phyloP scores from a whole-genome alignment of 2,797 vertebrate species.

The Chromis chromis region DNA sequence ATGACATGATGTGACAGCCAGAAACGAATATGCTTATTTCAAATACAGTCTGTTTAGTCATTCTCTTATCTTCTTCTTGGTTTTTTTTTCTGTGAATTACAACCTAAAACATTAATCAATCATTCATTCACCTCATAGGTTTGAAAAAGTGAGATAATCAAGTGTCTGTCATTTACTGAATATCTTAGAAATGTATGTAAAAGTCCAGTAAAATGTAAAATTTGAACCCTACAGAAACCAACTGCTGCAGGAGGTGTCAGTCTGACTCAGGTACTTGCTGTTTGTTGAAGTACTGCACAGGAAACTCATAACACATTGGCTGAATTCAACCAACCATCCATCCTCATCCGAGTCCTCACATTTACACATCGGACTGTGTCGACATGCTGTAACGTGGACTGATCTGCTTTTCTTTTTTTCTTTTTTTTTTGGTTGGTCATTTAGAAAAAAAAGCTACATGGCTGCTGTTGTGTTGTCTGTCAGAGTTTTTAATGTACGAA shows the following conservation, averaged over 20 bases:
- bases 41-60: slow-evolving; percentile 1
- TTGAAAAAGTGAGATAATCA: slow-evolving; percentile 25
- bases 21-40: not conserved
- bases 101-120: slow-evolving; percentile 7
- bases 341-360: slow-evolving; percentile 50
- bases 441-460: slow-evolving; percentile 38
- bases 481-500: slow-evolving; percentile 50
- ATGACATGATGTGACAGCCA: not conserved
- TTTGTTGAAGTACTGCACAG: slow-evolving; percentile 63
- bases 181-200: slow-evolving; percentile 58
- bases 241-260: slow-evolving; percentile 87
- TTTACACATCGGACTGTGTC: slow-evolving; percentile 30
- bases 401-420: slow-evolving; percentile 48
- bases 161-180: slow-evolving; percentile 53
- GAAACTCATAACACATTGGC: slow-evolving; percentile 63
- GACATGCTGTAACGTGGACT: slow-evolving; percentile 52
- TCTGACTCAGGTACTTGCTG: slow-evolving; percentile 84
- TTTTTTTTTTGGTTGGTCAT: slow-evolving; percentile 40
- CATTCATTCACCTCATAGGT: slow-evolving; percentile 1
- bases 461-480: slow-evolving; percentile 71
- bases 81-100: slow-evolving; percentile 10
- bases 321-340: slow-evolving; percentile 50
- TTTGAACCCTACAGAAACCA: slow-evolving; percentile 87
- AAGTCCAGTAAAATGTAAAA: slow-evolving; percentile 84
- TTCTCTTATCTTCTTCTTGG: slow-evolving; percentile 18